A percentile compares a stretch with the other conserved stretches of the same genome.
These are phyloP conservation scores for Cynocephalus volans DNA, from an alignment of 2,113 vertebrate genomes.

Conservation along the genomic window DNA sequence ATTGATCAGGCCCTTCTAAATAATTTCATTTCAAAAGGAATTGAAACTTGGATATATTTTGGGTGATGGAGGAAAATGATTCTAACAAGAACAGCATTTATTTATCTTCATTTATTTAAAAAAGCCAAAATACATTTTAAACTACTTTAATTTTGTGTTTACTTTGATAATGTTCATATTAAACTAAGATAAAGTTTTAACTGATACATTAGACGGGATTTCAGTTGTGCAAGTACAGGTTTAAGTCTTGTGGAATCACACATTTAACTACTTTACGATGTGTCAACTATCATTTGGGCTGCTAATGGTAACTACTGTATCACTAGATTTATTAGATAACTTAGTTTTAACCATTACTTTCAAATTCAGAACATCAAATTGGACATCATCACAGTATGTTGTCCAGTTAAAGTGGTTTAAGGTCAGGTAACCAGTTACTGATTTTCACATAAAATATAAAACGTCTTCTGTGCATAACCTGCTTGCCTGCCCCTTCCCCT, in stretches of 20 bases:
- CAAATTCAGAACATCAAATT: neutral
- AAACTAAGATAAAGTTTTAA: neutral
- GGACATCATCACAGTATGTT: neutral
- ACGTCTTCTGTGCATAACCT: neutral
- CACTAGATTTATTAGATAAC: neutral
- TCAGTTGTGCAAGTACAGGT: neutral
- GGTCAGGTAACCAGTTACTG: neutral
- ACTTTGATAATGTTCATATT: neutral
- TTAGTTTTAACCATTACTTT: neutral
- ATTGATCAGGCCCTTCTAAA: neutral
- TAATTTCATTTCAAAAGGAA: conserved; percentile 47
- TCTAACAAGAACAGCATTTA: neutral
- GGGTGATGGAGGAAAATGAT: neutral
- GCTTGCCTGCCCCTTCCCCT: neutral
- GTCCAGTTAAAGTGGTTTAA: neutral
- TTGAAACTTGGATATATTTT: conserved; percentile 35
- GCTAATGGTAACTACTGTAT: neutral
- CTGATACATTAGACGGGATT: neutral
- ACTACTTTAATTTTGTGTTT: neutral
- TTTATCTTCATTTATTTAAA: conserved; percentile 42
- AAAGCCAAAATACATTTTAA: neutral
- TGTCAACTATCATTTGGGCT: neutral
- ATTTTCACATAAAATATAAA: neutral
- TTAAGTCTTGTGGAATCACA: neutral
- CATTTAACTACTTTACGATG: neutral